Conservation (phyloP, 2,797 vertebrate species). For the Neostethus bicornis region DNA sequence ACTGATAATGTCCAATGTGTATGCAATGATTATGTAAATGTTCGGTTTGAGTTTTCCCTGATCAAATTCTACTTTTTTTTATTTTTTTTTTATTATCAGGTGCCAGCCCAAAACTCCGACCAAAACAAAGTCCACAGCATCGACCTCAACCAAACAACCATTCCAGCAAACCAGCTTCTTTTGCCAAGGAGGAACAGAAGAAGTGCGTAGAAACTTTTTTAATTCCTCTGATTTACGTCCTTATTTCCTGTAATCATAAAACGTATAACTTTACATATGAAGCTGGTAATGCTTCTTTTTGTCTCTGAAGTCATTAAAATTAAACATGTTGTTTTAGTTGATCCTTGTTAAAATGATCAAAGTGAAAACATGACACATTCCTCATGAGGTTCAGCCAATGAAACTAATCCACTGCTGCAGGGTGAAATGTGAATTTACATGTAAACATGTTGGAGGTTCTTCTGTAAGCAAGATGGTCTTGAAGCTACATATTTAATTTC, state of each 20-base stretch:
- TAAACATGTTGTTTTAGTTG: not conserved
- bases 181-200: slow-evolving; percentile 62
- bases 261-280: not conserved
- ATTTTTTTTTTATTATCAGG: slow-evolving; percentile 41
- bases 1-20: too few relatives aligned
- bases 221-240: not conserved
- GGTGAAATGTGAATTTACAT: not conserved
- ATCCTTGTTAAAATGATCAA: not conserved
- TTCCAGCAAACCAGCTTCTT: slow-evolving; percentile 46
- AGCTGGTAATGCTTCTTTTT: not conserved
- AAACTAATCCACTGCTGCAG: not conserved
- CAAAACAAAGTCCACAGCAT: slow-evolving; percentile 31
- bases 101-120: slow-evolving; percentile 36
- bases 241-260: not conserved
- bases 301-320: not conserved
- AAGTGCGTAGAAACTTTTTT: slow-evolving; percentile 47
- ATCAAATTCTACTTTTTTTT: slow-evolving; percentile 1
- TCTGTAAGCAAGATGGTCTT: not conserved
- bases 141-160: slow-evolving; percentile 16
- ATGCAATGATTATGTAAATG: too few relatives aligned
- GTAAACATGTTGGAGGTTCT: not conserved
- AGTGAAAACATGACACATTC: not conserved
- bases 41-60: not conserved
- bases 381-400: not conserved
- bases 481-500: not conserved